Base-by-base conservation (phyloP, 2,113 vertebrate species). In the Scatophagus argus region DNA sequence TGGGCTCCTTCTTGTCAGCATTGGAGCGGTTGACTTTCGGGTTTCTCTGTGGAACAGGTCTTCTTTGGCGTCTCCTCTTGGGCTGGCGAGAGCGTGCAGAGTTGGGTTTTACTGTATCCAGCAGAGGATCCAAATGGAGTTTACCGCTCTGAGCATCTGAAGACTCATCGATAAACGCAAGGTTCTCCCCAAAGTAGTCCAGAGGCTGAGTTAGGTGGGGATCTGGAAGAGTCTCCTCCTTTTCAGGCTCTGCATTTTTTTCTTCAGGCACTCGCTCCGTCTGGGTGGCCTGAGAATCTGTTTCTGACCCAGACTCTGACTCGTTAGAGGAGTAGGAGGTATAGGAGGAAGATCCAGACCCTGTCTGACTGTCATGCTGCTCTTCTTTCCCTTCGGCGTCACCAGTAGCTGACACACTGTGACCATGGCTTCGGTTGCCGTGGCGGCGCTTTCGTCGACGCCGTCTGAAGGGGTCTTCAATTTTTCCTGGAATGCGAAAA, bases 131-230 rank as follows among this genome's bases (percentile, higher is more conserved):
- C 43, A 90, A 43, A 67, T 92, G 93, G 21, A 95, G 66, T 82
- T 91, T 95, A 39, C 80, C 94, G 12, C 96, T 97, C 87, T 95
- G 94, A 13, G 95, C 91, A 65, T 97, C 97, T 0, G 96, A 97
- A 4, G 96, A 97, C 90, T 97, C 96, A 0, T 98, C 97, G 13
- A 98, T 98, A 79, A 95, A 98, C 0, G 96, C 96, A 31, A 98
- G 91, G 62, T 97, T 97, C 90, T 97, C 96, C n/a, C 95, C 95
- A 74, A 95, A 93, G 88, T 95, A 97, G 81, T 97, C 96, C 80
- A 97, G 83, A 47, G 95, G 95, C 4, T 95, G 95, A 61, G 89
- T 93, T 61, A 89, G 46, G 25, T 83, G 55, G 7, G 81, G 49
- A 0, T 92, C 88, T 12, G 79, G 87, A 63, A 41, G 55, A 31